Percentiles rank a stretch among this genome's conserved stretches.
Evolutionary conservation across 2,113 vertebrate species (phyloP).

Genomic region (Illadopsis cleaveri): DNA sequence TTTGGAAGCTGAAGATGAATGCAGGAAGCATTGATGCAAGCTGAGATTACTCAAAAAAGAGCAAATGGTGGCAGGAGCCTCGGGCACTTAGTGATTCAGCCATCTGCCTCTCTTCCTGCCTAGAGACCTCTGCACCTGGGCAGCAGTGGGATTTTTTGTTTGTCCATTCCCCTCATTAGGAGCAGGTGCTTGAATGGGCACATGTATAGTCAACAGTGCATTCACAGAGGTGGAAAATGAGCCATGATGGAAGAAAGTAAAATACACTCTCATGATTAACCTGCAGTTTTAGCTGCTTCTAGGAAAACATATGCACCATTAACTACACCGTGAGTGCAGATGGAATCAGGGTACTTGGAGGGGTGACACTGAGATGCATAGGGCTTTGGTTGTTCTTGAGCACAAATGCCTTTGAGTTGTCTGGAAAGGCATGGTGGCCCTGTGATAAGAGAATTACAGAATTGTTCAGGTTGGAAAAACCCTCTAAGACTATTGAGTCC

Average conservation of each 20-base stretch:
- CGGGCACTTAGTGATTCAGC: background rate
- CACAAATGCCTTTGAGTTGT: background rate
- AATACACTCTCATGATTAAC: background rate
- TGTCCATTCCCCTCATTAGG: constrained; percentile 9
- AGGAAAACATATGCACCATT: background rate
- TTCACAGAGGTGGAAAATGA: background rate
- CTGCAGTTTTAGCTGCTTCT: background rate
- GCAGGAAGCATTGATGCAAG: background rate
- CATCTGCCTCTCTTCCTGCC: background rate
- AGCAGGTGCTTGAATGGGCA: background rate
- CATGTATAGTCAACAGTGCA: constrained; percentile 8
- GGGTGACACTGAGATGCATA: rapidly evolving
- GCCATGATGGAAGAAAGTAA: background rate
- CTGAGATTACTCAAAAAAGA: background rate
- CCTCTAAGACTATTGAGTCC: background rate
- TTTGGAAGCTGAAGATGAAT: background rate
- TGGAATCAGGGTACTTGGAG: background rate
- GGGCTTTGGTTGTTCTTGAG: background rate
- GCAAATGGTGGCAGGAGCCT: background rate
- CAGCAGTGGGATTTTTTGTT: background rate
- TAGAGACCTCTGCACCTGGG: background rate
- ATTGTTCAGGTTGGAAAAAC: background rate
- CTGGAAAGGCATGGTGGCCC: background rate
- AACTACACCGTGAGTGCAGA: background rate
- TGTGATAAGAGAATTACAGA: background rate